Base-by-base conservation (phyloP, 2,113 vertebrate genomes). In the Bubo blakistoni region DNA sequence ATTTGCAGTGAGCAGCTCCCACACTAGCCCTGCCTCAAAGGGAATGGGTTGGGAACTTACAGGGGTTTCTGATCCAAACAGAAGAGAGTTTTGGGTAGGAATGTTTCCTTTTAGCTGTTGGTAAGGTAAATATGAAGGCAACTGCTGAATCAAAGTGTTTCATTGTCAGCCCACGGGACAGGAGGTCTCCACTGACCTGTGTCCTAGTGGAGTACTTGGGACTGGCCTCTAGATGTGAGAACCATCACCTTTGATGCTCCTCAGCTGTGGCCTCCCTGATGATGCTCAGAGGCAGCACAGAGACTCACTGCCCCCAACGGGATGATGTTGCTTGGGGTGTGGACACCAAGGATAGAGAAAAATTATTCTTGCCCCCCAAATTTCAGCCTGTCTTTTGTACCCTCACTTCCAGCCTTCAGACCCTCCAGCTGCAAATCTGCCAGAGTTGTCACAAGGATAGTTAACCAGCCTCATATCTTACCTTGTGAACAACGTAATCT, bases 281-380 rank as follows among this genome's bases (percentile, higher is more conserved):
- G 55, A 66, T 72, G 40, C 42, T 29, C 49, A 24, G 59, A 61
- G 66, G 13, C 38, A 82, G 24, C 49, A 84, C 46, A 82, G 51
- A 71, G 30, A 34, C 18, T 47, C 66, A 18, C 10, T 42, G 29
- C 3, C 51, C 32, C 2, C 8, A 2, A 0, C 34, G 51, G 2
- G 6, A 16, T 73, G 38, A 21, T 25, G 42, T 27, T 36, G 16
- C 22, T 38, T 30, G 16, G 14, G 16, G 5, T 8, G 26, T 13
- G 21, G 34, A 44, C 36, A 54, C 5, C 32, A 52, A 69, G 9
- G 42, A 21, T 38, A 22, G 38, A 32, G 32, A 58, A 76, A 81
- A 78, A 55, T 17, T 27, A 14, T 57, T 70, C 58, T 58, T 67
- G 16, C n/a, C 42, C 16, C 90, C 22, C 54, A 87, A 34, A 73